These are phyloP conservation scores for Amblyjoppa proteus DNA, from an alignment of 2,888 invertebrate species.

Conservation along the genomic window DNA sequence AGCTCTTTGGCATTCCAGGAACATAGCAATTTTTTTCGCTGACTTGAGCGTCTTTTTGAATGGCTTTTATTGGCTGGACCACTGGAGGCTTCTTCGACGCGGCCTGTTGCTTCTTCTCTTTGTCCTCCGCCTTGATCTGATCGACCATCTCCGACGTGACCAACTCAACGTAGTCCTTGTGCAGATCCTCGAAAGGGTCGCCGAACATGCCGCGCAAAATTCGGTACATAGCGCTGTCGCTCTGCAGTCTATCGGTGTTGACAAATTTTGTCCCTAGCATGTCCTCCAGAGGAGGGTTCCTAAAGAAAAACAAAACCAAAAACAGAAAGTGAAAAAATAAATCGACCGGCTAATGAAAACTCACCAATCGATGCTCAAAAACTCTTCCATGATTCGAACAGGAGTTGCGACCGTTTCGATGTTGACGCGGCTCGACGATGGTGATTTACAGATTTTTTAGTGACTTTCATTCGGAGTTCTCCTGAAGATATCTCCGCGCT, in stretches of 20 bases:
- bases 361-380: constrained; percentile 78
- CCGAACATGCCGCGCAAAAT: constrained; percentile 74
- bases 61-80: background rate
- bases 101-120: background rate
- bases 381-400: constrained; percentile 75
- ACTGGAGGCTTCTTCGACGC: background rate
- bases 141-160: constrained; percentile 59
- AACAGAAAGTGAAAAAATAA: background rate
- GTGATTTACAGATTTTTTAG: background rate
- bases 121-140: background rate
- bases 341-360: constrained; percentile 26
- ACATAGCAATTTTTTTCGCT: constrained; percentile 62
- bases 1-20: constrained; percentile 73
- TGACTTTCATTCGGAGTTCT: background rate
- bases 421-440: background rate
- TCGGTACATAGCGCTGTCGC: constrained; percentile 78
- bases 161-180: constrained; percentile 68
- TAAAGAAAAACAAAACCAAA: constrained; percentile 59
- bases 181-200: constrained; percentile 77
- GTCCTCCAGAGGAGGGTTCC: constrained; percentile 78
- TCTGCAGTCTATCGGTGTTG: constrained; percentile 73
- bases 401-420: background rate
- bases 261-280: constrained; percentile 79
- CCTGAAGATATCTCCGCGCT: background rate
- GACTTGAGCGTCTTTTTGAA: background rate